Evolutionary conservation across 2,113 vertebrate genomes (phyloP).

Genomic region (Pycnonotus jocosus): DNA sequence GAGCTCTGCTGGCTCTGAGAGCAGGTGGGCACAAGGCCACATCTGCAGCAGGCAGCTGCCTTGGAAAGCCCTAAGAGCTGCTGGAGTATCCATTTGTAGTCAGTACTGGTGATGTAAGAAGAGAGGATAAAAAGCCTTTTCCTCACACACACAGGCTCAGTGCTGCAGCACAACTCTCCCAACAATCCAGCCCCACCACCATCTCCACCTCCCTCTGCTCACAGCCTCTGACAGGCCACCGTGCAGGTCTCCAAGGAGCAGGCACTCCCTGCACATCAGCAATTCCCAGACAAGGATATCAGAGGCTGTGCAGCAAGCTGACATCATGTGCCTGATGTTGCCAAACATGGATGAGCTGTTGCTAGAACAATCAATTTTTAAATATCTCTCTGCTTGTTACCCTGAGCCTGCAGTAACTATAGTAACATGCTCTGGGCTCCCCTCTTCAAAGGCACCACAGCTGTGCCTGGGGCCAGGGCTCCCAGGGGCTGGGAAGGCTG

Average conservation of each 20-base stretch:
- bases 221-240: fast-evolving
- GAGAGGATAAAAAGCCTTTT: background rate
- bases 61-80: background rate
- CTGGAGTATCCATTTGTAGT: background rate
- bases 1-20: fast-evolving
- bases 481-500: background rate
- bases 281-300: background rate
- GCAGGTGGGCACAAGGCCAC: background rate
- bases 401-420: slow-evolving; percentile 62
- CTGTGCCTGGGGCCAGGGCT: background rate
- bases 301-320: background rate
- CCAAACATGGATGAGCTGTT: slow-evolving; percentile 20
- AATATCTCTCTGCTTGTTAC: slow-evolving; percentile 21
- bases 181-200: background rate
- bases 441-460: background rate
- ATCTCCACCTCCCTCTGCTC: background rate
- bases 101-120: background rate
- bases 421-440: slow-evolving; percentile 49
- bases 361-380: slow-evolving; percentile 54
- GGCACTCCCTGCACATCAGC: background rate
- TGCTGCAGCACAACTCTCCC: background rate
- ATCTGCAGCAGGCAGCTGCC: background rate
- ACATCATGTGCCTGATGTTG: slow-evolving; percentile 20
- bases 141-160: background rate
- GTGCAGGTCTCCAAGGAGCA: background rate